Evolutionary conservation across 2,113 vertebrate genomes (phyloP).

Genomic region (Microtus richardsoni): DNA sequence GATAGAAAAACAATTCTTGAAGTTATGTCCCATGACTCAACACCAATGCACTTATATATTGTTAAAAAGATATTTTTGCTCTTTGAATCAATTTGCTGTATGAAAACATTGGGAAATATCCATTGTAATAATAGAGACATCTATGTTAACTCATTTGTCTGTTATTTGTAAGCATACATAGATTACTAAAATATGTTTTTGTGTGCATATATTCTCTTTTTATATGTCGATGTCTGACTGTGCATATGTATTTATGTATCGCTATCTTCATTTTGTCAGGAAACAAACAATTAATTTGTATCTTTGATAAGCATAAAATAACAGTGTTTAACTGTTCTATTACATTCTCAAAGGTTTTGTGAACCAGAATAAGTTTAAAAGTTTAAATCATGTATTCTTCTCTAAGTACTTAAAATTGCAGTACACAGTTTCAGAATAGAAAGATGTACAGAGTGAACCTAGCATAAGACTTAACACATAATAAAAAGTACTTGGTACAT

Average conservation of each 20-base stretch:
- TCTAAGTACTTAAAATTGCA: background rate
- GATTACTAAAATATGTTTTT: background rate
- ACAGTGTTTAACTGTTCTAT: background rate
- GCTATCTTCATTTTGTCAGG: background rate
- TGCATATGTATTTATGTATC: background rate
- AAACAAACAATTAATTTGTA: background rate
- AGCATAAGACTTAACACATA: background rate
- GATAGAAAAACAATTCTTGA: background rate
- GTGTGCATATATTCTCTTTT: background rate
- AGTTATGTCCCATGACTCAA: background rate
- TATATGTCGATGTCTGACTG: background rate
- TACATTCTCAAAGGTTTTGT: background rate
- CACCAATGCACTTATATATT: background rate
- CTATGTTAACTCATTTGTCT: rapidly evolving
- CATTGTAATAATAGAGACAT: background rate
- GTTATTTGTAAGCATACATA: background rate
- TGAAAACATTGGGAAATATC: background rate
- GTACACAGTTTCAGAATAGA: background rate
- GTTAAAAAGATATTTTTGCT: background rate
- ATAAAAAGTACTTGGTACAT: background rate
- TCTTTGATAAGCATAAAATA: background rate
- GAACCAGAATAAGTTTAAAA: background rate
- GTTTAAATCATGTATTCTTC: background rate
- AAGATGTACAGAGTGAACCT: background rate
- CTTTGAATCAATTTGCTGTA: background rate